phyloP scores from a whole-genome alignment of 2,888 invertebrate genomes.

The Antheraea assamensis region DNA sequence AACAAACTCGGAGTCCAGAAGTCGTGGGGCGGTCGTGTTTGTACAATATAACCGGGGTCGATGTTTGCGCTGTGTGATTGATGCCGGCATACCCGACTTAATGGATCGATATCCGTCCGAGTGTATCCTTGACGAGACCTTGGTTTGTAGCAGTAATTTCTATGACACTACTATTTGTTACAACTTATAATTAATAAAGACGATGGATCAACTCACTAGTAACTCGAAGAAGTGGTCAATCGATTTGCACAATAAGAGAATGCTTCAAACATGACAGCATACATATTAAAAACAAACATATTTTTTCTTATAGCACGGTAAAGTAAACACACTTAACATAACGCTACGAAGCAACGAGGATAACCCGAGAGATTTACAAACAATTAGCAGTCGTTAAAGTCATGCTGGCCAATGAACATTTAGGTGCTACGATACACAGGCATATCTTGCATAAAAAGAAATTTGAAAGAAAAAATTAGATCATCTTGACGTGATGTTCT shows the following conservation, averaged over 20 bases:
- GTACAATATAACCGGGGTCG: slow-evolving; percentile 67
- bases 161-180: slow-evolving; percentile 2
- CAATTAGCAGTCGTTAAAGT: no score
- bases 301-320: no score
- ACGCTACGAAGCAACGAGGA: no score
- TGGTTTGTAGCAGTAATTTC: slow-evolving; percentile 15
- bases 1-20: slow-evolving; percentile 53
- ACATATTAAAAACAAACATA: no score
- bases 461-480: no score
- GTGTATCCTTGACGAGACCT: slow-evolving; percentile 21
- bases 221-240: background rate
- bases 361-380: no score
- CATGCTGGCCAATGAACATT: no score
- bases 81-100: slow-evolving; percentile 56
- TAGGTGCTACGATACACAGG: no score
- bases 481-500: background rate
- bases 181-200: background rate
- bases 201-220: background rate
- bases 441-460: no score
- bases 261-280: background rate
- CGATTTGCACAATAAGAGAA: background rate
- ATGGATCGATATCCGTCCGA: slow-evolving; percentile 62
- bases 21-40: slow-evolving; percentile 50
- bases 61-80: slow-evolving; percentile 71
- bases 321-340: no score